phyloP scores from a whole-genome alignment of 64 coral and sea anemone genomes.

The Astreopora myriophthalma region DNA sequence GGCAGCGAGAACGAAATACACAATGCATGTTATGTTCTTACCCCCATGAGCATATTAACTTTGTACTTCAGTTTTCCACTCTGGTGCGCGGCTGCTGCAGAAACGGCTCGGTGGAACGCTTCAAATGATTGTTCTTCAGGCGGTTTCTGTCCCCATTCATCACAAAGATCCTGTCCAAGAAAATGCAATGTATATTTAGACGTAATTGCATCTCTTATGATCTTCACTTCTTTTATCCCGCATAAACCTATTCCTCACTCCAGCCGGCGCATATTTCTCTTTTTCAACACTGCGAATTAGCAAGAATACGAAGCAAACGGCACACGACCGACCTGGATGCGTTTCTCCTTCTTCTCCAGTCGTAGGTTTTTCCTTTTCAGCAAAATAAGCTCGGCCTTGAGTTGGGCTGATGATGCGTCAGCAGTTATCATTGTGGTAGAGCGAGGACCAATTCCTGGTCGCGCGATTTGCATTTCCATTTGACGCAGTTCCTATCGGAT shows the following conservation, averaged over 20 bases:
- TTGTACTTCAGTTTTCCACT: slow-evolving; percentile 87
- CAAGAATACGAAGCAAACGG: neutral
- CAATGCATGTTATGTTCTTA: neutral
- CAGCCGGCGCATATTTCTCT: too few relatives aligned
- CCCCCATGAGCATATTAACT: slow-evolving; percentile 87
- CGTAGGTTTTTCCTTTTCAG: slow-evolving; percentile 89
- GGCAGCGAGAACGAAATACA: neutral
- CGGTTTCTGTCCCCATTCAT: slow-evolving; percentile 93
- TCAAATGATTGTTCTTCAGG: slow-evolving; percentile 86
- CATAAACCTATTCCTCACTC: too few relatives aligned
- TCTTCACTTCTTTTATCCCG: too few relatives aligned
- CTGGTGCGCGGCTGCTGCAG: slow-evolving; percentile 86
- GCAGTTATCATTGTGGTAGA: slow-evolving; percentile 66
- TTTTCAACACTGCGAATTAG: too few relatives aligned
- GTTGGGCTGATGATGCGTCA: slow-evolving; percentile 70
- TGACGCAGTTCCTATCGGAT: slow-evolving; percentile 86
- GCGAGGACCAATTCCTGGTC: slow-evolving; percentile 75
- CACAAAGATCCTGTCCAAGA: slow-evolving; percentile 62
- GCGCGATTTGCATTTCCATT: slow-evolving; percentile 89
- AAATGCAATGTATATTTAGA: neutral
- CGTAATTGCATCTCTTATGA: too few relatives aligned
- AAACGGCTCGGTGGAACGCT: slow-evolving; percentile 87
- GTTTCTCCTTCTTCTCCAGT: slow-evolving; percentile 93
- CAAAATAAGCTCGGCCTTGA: slow-evolving; percentile 93
- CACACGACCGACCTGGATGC: slow-evolving; percentile 68